A percentile compares a stretch with the other conserved stretches of the same genome.
Evolutionary conservation across 2,888 invertebrate species (phyloP).

Genomic region (Vanessa cardui): DNA sequence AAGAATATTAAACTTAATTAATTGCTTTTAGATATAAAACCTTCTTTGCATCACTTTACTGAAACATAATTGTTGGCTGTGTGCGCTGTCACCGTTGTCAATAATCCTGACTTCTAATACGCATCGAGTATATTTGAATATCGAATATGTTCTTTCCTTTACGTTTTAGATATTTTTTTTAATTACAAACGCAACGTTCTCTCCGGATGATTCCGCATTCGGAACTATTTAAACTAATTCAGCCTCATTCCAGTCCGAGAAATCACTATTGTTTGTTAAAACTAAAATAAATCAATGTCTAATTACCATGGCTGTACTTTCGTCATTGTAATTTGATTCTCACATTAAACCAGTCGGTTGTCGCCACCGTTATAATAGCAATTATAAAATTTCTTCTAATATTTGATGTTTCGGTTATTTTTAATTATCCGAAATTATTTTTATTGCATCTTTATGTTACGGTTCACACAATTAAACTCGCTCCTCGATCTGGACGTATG

Average conservation of each 20-base stretch:
- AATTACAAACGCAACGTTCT: slow-evolving; percentile 16
- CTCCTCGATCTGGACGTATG: slow-evolving; percentile 41
- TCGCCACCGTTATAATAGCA: slow-evolving; percentile 45
- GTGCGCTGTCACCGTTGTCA: too few species aligned
- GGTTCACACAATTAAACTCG: slow-evolving; percentile 51
- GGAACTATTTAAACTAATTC: slow-evolving; percentile 28
- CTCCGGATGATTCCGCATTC: slow-evolving; percentile 18
- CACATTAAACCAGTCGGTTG: slow-evolving; percentile 46
- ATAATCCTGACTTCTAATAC: too few species aligned
- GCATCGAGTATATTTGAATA: too few species aligned
- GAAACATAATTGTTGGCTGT: too few species aligned
- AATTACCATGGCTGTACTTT: slow-evolving; percentile 36
- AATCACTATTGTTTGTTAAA: slow-evolving; percentile 32
- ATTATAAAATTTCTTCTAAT: slow-evolving; percentile 50
- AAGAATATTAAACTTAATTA: too few species aligned
- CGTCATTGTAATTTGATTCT: slow-evolving; percentile 43
- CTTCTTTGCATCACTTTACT: too few species aligned
- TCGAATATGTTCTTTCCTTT: too few species aligned
- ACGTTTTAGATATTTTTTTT: too few species aligned
- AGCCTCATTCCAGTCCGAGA: slow-evolving; percentile 28
- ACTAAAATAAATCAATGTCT: slow-evolving; percentile 44
- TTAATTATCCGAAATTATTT: slow-evolving; percentile 49
- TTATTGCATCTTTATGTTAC: slow-evolving; percentile 44
- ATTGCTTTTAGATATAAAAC: too few species aligned
- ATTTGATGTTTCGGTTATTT: slow-evolving; percentile 45